Base-by-base conservation (phyloP, 1,140 invertebrate genomes). In the Anastrepha ludens region DNA sequence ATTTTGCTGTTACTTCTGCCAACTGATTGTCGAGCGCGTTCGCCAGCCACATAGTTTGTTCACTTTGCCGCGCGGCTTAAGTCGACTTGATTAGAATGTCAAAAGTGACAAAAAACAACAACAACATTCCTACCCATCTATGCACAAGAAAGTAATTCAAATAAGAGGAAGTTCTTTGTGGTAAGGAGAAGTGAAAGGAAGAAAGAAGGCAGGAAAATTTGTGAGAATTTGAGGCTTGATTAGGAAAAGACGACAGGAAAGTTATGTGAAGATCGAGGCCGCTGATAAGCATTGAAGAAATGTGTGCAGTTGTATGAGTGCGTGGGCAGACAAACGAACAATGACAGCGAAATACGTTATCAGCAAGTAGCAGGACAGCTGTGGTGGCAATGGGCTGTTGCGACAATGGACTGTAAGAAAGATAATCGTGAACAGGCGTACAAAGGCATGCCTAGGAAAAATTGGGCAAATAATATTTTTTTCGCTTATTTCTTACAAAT, bases 21-120 rank as follows among this genome's bases (percentile, higher is more conserved):
- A 11, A 55, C 17, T 17, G 44, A 15, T 2, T 74, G 39, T 74
- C 67, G 17, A 47, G 11, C 11, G 50, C 50, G 6, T 55, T 8
- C 50, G 29, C 29, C 29, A 29, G 29, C 29, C 29, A 29, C 29
- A 1, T 29, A 29, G 29, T 29, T 55, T 55, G 11, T 55, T 6
- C 11, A 55, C 50, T 55, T 55, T 55, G 50, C 50, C 50, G 50
- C 50, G 41, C 67, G 67, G 67, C 67, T 47, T 44, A 47, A 74
- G 15, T 17, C 39, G 44, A 39, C 41, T 74, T 74, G 67, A 74
- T 74, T 74, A 74, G 67, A 74, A 44, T 74, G 41, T 74, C 67
- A 74, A 47, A 74, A 74, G 41, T 17, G 67, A 3, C 67, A 13
- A 44, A 74, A 44, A 3, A 62, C 11, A n/a, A n/a, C 60, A 11